Evolutionary conservation across 2,797 vertebrate species (phyloP).

Genomic region (Oryzias dopingdopingensis): DNA sequence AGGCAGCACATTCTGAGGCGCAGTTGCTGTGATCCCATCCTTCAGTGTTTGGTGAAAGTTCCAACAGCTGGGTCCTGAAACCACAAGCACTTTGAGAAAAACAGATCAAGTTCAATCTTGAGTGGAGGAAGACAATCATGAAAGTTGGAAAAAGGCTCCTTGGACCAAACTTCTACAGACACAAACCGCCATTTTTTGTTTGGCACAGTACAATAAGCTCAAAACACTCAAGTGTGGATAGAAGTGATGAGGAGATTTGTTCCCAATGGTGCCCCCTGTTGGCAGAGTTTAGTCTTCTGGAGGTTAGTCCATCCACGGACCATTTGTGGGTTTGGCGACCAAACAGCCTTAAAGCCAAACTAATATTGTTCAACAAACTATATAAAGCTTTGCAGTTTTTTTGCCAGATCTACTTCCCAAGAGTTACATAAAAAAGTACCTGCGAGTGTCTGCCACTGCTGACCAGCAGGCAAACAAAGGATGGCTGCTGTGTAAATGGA

Average conservation of each 20-base stretch:
- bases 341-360: constrained; percentile 15
- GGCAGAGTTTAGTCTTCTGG: constrained; percentile 10
- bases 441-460: constrained; percentile 22
- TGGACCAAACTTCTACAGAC: constrained; percentile 14
- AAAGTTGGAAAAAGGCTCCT: not conserved
- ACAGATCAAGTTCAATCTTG: constrained; percentile 7
- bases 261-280: constrained; percentile 41
- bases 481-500: constrained; percentile 21
- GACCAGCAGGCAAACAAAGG: constrained; percentile 27
- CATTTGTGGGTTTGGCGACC: constrained; percentile 30
- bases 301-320: not conserved
- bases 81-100: constrained; percentile 28
- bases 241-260: constrained; percentile 25
- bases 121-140: constrained; percentile 18
- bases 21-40: constrained; percentile 10
- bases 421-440: constrained; percentile 8
- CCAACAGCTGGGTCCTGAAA: not conserved
- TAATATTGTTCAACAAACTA: not conserved
- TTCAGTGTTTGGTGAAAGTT: constrained; percentile 9
- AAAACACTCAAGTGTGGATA: constrained; percentile 16
- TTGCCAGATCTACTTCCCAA: constrained; percentile 32
- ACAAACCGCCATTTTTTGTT: constrained; percentile 34
- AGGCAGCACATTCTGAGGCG: constrained; percentile 21
- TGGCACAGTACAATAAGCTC: constrained; percentile 29
- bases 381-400: constrained; percentile 3